A percentile compares a stretch with the other conserved stretches of the same genome.
phyloP scores from a whole-genome alignment of 2,888 invertebrate genomes.

The Ophraella communa region DNA sequence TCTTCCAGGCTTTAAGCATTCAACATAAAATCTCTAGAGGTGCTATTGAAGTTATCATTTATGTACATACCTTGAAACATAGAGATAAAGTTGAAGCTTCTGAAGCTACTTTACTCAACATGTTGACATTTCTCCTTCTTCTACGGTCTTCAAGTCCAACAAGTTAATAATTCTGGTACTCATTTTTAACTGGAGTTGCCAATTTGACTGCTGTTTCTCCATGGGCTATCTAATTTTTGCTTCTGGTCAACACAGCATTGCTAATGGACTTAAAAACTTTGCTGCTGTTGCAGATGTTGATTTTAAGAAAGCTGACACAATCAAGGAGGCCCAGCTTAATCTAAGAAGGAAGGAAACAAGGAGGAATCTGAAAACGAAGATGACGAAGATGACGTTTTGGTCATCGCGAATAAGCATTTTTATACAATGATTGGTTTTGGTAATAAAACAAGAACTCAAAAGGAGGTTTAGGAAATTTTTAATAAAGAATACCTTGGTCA shows the following conservation, averaged over 20 bases:
- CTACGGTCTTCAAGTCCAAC: conserved; percentile 96
- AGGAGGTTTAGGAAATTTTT: too few species aligned
- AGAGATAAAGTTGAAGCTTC: conserved; percentile 99
- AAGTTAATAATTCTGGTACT: conserved; percentile 99
- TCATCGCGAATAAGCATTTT: conserved; percentile 75
- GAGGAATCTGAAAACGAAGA: conserved; percentile 84
- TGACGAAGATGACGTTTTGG: conserved; percentile 99
- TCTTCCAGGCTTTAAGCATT: conserved; percentile 99
- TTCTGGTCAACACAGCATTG: conserved; percentile 96
- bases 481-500: too few species aligned
- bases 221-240: conserved; percentile 97
- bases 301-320: conserved; percentile 92
- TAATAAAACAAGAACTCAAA: too few species aligned
- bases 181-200: conserved; percentile 92
- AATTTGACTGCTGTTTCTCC: conserved; percentile 91
- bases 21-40: conserved; percentile 71
- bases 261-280: conserved; percentile 97
- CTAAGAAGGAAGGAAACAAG: conserved; percentile 80
- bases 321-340: conserved; percentile 80
- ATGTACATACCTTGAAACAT: conserved; percentile 89
- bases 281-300: conserved; percentile 96
- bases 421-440: too few species aligned
- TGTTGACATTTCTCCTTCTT: conserved; percentile 99
- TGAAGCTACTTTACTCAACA: conserved; percentile 97
- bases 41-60: conserved; percentile 99